Evolutionary conservation across 2,888 invertebrate genomes (phyloP).

Genomic region (Acrocyrtus sp.): DNA sequence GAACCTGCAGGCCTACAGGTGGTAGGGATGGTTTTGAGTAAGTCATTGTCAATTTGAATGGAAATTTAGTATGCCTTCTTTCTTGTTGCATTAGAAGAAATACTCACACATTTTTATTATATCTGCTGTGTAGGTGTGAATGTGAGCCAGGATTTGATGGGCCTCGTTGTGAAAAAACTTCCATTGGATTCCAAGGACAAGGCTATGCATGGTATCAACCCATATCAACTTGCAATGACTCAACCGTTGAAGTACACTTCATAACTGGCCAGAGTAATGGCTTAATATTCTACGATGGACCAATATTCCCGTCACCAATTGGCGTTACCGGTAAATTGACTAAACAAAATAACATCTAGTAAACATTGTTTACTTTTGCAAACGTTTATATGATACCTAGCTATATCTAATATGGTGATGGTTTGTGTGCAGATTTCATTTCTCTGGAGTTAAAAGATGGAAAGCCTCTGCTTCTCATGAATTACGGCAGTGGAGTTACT

Average conservation of each 20-base stretch:
- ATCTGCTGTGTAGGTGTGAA: slow-evolving; percentile 72
- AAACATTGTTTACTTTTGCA: no score
- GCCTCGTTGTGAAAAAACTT: slow-evolving; percentile 89
- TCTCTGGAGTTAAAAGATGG: slow-evolving; percentile 86
- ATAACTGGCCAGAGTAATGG: slow-evolving; percentile 79
- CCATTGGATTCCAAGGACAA: slow-evolving; percentile 87
- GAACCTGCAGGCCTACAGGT: slow-evolving; percentile 54
- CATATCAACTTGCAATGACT: slow-evolving; percentile 85
- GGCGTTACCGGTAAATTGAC: slow-evolving; percentile 44
- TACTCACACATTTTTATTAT: no score
- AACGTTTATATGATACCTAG: neutral
- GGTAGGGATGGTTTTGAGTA: slow-evolving; percentile 52
- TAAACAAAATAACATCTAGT: no score
- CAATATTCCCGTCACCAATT: slow-evolving; percentile 66
- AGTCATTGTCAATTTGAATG: slow-evolving; percentile 21
- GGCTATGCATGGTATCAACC: slow-evolving; percentile 94
- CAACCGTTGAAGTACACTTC: slow-evolving; percentile 83
- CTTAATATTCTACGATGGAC: slow-evolving; percentile 91
- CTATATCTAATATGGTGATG: no score
- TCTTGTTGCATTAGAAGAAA: no score
- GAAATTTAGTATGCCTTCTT: no score
- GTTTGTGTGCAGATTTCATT: slow-evolving; percentile 81
- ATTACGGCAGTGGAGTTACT: slow-evolving; percentile 87
- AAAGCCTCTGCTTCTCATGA: slow-evolving; percentile 82
- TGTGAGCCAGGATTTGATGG: slow-evolving; percentile 85